Conservation (phyloP, 2,797 vertebrate species). For the Enteromius mattozi region DNA sequence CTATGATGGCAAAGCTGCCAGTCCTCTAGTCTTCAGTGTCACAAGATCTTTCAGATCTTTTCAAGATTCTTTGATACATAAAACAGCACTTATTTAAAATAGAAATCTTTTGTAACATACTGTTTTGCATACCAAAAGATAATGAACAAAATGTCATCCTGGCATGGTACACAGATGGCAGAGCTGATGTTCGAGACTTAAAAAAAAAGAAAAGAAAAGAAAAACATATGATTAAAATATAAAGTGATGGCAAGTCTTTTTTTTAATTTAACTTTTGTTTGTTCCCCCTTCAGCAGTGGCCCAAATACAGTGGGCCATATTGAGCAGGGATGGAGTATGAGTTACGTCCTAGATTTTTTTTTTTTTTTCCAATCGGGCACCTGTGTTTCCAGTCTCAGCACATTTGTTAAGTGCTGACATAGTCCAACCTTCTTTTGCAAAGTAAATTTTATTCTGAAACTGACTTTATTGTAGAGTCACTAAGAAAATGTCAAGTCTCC, state of each 20-base stretch:
- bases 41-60: neutral
- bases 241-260: neutral
- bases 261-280: neutral
- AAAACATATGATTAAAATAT: neutral
- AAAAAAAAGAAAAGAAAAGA: neutral
- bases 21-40: neutral
- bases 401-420: slow-evolving; percentile 19
- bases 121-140: neutral
- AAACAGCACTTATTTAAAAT: neutral
- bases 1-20: neutral
- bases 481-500: slow-evolving; percentile 21
- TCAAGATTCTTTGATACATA: neutral
- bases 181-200: neutral
- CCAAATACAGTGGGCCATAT: slow-evolving; percentile 9
- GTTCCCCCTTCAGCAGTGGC: neutral
- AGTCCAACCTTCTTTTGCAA: slow-evolving; percentile 16
- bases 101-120: neutral
- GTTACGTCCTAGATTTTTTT: neutral
- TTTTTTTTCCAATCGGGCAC: neutral
- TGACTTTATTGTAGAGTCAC: neutral
- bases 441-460: slow-evolving; percentile 25
- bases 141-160: neutral
- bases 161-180: neutral
- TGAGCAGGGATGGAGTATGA: neutral
- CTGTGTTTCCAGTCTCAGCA: neutral